These are phyloP conservation scores for Marmota monax DNA, from an alignment of 2,113 vertebrate genomes.

Conservation along the genomic window DNA sequence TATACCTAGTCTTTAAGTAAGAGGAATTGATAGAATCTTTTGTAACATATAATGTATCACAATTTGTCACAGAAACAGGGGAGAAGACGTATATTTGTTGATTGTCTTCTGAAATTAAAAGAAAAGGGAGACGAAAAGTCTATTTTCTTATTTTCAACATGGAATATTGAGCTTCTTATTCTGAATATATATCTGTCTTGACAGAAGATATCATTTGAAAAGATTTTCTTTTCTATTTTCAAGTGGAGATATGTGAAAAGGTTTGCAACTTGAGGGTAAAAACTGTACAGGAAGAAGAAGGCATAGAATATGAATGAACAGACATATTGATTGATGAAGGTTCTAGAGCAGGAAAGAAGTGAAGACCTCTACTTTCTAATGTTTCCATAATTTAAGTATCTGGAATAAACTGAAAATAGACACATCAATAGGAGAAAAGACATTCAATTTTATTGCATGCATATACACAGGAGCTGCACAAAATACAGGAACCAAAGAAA, in stretches of 20 bases:
- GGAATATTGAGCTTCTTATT: slow-evolving; percentile 34
- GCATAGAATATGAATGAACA: not conserved
- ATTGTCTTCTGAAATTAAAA: not conserved
- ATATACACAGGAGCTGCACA: not conserved
- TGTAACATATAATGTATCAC: not conserved
- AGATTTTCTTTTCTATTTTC: not conserved
- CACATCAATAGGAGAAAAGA: not conserved
- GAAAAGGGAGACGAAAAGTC: not conserved
- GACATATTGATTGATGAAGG: not conserved
- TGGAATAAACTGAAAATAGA: not conserved
- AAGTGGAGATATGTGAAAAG: not conserved
- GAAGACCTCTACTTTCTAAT: not conserved
- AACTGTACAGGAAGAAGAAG: not conserved
- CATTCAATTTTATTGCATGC: too few species aligned
- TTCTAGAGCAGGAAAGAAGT: not conserved
- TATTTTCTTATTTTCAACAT: not conserved
- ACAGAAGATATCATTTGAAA: not conserved
- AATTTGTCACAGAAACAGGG: not conserved
- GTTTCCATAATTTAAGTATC: not conserved
- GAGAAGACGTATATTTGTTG: not conserved
- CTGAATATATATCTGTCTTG: not conserved
- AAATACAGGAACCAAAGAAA: not conserved
- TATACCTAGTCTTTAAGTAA: not conserved
- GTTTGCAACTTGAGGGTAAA: not conserved
- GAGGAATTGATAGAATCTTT: not conserved